Evolutionary conservation across 2,797 vertebrate species (phyloP).

Genomic region (Acropternis orthonyx): DNA sequence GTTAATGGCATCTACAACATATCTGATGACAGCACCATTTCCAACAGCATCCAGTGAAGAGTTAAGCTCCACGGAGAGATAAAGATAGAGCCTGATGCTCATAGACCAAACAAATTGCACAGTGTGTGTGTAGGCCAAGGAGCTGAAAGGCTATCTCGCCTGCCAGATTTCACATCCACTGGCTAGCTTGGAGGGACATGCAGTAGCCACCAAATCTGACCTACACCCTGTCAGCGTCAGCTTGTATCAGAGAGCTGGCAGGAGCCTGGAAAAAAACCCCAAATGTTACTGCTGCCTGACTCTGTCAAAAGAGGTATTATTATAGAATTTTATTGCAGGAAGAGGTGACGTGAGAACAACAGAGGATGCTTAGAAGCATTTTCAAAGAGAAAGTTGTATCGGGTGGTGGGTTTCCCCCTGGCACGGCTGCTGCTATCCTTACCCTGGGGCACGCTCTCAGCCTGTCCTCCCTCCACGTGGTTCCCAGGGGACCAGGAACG

Average conservation of each 20-base stretch:
- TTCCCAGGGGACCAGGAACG: too few species aligned
- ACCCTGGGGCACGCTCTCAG: too few species aligned
- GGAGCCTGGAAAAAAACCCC: neutral
- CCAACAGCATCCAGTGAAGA: neutral
- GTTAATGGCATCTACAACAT: neutral
- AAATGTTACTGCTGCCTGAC: fast-evolving
- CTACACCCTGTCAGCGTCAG: neutral
- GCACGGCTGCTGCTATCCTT: too few species aligned
- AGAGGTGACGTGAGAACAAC: neutral
- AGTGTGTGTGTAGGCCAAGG: neutral
- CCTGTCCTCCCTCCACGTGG: too few species aligned
- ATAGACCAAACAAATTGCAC: neutral
- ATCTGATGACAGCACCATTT: neutral
- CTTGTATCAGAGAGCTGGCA: neutral
- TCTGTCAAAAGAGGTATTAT: neutral
- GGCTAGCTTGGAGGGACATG: neutral
- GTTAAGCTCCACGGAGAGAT: neutral
- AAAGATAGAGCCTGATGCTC: neutral
- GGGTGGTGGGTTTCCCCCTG: too few species aligned
- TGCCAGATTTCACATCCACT: conserved; percentile 15
- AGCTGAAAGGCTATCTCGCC: conserved; percentile 1
- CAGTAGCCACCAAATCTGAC: conserved; percentile 9
- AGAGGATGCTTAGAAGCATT: neutral
- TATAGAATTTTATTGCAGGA: neutral
- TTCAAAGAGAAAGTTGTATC: conserved; percentile 7